Conservation (phyloP, 2,888 invertebrate genomes). For the Amblyteles armatorius region DNA sequence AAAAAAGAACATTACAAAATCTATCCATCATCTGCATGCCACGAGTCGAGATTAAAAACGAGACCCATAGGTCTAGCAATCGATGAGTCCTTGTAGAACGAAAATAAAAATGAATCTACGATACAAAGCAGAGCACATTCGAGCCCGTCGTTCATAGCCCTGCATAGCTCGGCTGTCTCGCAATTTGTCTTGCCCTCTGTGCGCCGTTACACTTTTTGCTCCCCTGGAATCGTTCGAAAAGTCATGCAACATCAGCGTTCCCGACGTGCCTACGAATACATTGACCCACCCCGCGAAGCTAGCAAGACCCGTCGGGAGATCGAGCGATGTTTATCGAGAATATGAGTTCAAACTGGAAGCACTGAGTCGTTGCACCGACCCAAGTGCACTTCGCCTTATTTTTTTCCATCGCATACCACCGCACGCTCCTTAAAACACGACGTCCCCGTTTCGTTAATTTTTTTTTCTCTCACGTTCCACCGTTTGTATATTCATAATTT, state of each 20-base stretch:
- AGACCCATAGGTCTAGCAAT: neutral
- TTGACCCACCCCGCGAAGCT: slow-evolving; percentile 23
- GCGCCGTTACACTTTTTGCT: slow-evolving; percentile 11
- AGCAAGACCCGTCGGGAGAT: neutral
- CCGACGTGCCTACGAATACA: slow-evolving; percentile 41
- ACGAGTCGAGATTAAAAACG: neutral
- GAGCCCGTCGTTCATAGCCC: slow-evolving; percentile 39
- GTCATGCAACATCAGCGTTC: slow-evolving; percentile 42
- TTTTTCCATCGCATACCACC: slow-evolving; percentile 6
- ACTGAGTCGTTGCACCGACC: slow-evolving; percentile 18
- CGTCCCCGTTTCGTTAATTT: slow-evolving; percentile 21
- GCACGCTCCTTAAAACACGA: neutral
- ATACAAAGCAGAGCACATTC: neutral
- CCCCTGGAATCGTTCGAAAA: slow-evolving; percentile 29
- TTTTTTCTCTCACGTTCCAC: slow-evolving; percentile 4
- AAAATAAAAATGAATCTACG: slow-evolving; percentile 7
- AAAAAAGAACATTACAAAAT: neutral
- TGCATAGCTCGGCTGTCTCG: slow-evolving; percentile 40
- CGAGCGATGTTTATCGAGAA: slow-evolving; percentile 5
- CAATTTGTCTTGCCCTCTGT: slow-evolving; percentile 48
- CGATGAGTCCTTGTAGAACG: neutral
- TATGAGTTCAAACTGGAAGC: neutral
- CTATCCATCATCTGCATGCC: neutral
- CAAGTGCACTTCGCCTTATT: neutral
- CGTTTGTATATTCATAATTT: slow-evolving; percentile 7